Evolutionary conservation across 1,140 invertebrate genomes (phyloP).

Genomic region (Eubasilissa regina): DNA sequence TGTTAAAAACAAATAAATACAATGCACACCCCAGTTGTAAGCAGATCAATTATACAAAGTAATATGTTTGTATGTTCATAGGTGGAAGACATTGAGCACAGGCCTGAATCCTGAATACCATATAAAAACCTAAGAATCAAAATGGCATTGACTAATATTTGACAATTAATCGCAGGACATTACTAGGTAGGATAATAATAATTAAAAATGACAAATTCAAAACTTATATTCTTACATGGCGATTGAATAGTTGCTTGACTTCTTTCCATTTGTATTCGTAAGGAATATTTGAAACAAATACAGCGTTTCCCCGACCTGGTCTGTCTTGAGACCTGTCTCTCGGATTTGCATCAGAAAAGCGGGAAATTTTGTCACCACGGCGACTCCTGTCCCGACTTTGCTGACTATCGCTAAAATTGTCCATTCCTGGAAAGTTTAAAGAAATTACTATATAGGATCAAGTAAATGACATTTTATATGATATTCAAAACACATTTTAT

Average conservation of each 20-base stretch:
- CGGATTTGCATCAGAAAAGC: constrained; percentile 68
- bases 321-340: constrained; percentile 46
- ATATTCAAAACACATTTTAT: too few relatives aligned
- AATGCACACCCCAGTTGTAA: too few relatives aligned
- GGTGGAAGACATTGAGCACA: too few relatives aligned
- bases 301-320: constrained; percentile 69
- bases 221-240: constrained; percentile 63
- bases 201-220: not conserved
- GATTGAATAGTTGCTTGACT: constrained; percentile 94
- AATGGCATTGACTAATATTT: too few relatives aligned
- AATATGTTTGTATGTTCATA: too few relatives aligned
- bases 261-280: constrained; percentile 98
- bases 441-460: not conserved
- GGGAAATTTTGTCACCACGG: constrained; percentile 69
- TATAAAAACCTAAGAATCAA: too few relatives aligned
- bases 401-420: constrained; percentile 57
- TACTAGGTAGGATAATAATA: too few relatives aligned
- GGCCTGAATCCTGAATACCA: too few relatives aligned
- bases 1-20: too few relatives aligned
- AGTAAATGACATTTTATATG: too few relatives aligned
- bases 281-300: constrained; percentile 98
- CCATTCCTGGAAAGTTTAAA: constrained; percentile 15
- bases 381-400: constrained; percentile 69
- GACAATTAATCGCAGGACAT: too few relatives aligned
- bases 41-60: too few relatives aligned